These are phyloP conservation scores for Triplophysa tibetana DNA, from an alignment of 2,113 vertebrate genomes.

Conservation along the genomic window DNA sequence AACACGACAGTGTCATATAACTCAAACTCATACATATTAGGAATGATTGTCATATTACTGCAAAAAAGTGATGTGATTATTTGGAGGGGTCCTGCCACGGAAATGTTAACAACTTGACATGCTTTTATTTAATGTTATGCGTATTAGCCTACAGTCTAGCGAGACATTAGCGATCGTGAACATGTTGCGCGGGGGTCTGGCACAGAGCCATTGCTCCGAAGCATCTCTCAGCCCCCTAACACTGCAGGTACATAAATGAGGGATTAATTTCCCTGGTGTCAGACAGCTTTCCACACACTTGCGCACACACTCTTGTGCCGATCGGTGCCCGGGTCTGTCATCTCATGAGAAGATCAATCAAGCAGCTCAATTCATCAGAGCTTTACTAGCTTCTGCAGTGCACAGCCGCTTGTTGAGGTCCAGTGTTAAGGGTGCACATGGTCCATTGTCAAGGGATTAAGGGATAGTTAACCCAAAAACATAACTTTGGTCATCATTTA, in stretches of 20 bases:
- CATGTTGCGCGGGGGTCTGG: conserved; percentile 19
- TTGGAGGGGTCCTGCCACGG: neutral
- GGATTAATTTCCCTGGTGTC: conserved; percentile 45
- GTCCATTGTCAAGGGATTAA: neutral
- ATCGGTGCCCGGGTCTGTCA: conserved; percentile 34
- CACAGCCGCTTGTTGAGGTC: neutral
- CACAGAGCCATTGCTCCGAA: conserved; percentile 27
- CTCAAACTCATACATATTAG: neutral
- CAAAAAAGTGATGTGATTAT: neutral
- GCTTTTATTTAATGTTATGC: neutral
- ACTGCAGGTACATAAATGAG: conserved; percentile 50
- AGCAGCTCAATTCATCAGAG: conserved; percentile 23
- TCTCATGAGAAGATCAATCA: conserved; percentile 48
- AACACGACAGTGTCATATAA: neutral
- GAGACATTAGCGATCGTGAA: neutral
- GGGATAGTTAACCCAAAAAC: too few species aligned
- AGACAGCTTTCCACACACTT: conserved; percentile 17
- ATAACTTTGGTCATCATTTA: too few species aligned
- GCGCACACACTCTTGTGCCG: conserved; percentile 4
- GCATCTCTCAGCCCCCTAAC: conserved; percentile 44
- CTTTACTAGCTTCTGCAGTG: conserved; percentile 8
- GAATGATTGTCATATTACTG: neutral
- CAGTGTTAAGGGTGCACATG: neutral
- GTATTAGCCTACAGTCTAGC: neutral
- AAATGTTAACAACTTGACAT: neutral